Base-by-base conservation (phyloP, 2,113 vertebrate genomes). In the Ophiodon elongatus region DNA sequence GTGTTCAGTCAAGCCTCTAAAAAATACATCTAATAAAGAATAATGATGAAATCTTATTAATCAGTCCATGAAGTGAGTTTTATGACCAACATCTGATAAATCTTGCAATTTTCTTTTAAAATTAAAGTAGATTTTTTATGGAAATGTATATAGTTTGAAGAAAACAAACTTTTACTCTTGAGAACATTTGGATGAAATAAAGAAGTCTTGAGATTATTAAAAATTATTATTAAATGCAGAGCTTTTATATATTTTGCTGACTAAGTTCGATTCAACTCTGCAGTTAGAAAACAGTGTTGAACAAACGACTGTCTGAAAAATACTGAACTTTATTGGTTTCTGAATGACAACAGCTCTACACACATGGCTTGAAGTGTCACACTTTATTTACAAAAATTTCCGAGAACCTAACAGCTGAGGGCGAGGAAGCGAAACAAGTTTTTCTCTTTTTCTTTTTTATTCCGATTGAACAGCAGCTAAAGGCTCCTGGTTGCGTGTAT, bases 321-420 rank as follows among this genome's bases (percentile, higher is more conserved):
- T 65, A 93, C 60, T 39, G 65, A 88, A 86, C 79, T 93, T 94
- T 94, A 93, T 94, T 94, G 89, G 73, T 73, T 83, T 92, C 39
- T 92, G 86, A 94, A 89, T 86, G 70, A 95, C 86, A 92, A 91
- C 84, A 94, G 84, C 82, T 78, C 88, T 86, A 89, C 78, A 92
- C 86, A 88, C 90, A 94, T 56, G 87, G 88, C 91, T 91, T 93
- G 93, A 90, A 91, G 94, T 91, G 94, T 95, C 92, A 96, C 91
- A 94, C 93, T 96, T 96, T 96, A 96, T 96, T 96, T 96, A 96
- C 96, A 96, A 95, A 96, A 96, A 94, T 87, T n/a, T 91, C 80
- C 85, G 93, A 94, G 94, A 95, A 95, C 94, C 94, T 94, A 94
- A 94, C 93, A 92, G 91, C 86, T 72, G 80, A 92, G 83, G 87